phyloP scores from a whole-genome alignment of 2,888 invertebrate species.

The Tachina lurida region DNA sequence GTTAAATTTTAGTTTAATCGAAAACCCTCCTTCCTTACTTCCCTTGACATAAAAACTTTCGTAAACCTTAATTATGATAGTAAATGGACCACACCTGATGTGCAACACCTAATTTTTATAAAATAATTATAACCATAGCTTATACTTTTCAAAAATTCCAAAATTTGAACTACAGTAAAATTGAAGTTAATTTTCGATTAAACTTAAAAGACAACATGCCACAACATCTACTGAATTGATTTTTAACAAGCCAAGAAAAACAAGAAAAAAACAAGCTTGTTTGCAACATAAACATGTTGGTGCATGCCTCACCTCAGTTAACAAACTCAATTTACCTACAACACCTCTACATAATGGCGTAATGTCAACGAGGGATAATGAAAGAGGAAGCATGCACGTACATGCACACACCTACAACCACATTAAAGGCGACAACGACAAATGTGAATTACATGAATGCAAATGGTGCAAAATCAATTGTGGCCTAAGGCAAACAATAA shows the following conservation, averaged over 20 bases:
- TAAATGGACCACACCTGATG: too few relatives aligned
- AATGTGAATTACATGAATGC: conserved; percentile 46
- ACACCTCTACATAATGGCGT: conserved; percentile 16
- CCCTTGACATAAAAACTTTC: too few relatives aligned
- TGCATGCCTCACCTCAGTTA: conserved; percentile 11
- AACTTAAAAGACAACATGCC: conserved; percentile 30
- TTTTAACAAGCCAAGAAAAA: conserved; percentile 36
- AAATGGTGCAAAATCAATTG: conserved; percentile 30
- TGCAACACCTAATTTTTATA: too few relatives aligned
- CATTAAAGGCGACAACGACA: conserved; percentile 1
- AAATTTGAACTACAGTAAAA: not conserved
- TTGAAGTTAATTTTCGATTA: not conserved
- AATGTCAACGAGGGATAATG: conserved; percentile 11
- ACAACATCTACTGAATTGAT: conserved; percentile 53
- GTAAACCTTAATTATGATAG: too few relatives aligned
- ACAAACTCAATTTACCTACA: conserved; percentile 36
- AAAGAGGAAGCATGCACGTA: conserved; percentile 1
- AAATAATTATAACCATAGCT: not conserved
- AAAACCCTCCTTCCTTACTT: too few relatives aligned
- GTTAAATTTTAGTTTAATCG: too few relatives aligned
- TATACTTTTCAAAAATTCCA: not conserved
- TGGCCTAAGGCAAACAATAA: conserved; percentile 51
- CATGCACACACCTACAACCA: not conserved
- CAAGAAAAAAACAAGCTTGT: conserved; percentile 56
- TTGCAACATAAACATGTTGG: conserved; percentile 47